phyloP scores from a whole-genome alignment of 2,888 invertebrate genomes.

The Lepidocyrtinus sp. region DNA sequence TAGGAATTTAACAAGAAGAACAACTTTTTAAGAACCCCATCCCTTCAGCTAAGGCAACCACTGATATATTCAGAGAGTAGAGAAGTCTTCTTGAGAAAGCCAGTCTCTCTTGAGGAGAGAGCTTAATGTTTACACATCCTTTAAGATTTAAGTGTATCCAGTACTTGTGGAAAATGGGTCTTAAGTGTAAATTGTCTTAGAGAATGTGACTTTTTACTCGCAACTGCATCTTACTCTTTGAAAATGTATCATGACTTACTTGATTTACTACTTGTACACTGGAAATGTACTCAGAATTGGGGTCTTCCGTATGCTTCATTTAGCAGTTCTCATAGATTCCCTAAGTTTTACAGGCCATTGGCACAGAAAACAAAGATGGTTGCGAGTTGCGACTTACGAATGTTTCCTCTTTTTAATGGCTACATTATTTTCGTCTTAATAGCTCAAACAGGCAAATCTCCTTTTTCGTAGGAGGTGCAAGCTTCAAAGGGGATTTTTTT shows the following conservation, averaged over 20 bases:
- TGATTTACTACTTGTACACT: conserved; percentile 43
- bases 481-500: too few relatives aligned
- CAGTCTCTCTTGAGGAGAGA: background rate
- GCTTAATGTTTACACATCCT: background rate
- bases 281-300: background rate
- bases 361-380: too few relatives aligned
- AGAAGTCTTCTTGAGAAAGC: too few relatives aligned
- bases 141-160: background rate
- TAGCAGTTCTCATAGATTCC: background rate
- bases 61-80: too few relatives aligned
- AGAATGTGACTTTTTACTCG: too few relatives aligned
- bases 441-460: background rate
- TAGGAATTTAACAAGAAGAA: conserved; percentile 6
- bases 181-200: conserved; percentile 8
- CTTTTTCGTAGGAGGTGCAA: too few relatives aligned
- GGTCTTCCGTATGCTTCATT: background rate
- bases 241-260: conserved; percentile 12
- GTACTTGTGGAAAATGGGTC: background rate
- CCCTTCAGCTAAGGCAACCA: too few relatives aligned
- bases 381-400: too few relatives aligned
- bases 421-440: conserved; percentile 27
- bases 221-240: too few relatives aligned
- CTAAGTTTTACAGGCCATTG: too few relatives aligned
- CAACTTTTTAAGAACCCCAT: too few relatives aligned
- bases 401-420: conserved; percentile 46